Percentiles rank a stretch among this genome's conserved stretches.
These are phyloP conservation scores for Todus mexicanus DNA, from an alignment of 2,797 vertebrate species.

Conservation along the genomic window DNA sequence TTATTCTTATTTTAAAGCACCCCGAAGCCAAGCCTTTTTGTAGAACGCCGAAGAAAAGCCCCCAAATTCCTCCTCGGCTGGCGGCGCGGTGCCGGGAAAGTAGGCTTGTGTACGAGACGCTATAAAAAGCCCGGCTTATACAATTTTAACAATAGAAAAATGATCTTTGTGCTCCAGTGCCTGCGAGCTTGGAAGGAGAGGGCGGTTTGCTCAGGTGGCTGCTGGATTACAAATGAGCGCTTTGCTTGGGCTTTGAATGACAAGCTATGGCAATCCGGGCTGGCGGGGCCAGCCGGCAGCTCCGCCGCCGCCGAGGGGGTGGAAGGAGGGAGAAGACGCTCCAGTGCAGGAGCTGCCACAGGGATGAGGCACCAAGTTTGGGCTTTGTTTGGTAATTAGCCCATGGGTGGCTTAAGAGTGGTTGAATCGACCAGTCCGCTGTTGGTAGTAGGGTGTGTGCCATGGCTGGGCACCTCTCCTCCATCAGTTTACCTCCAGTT, in stretches of 20 bases:
- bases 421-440: slow-evolving; percentile 81
- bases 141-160: slow-evolving; percentile 77
- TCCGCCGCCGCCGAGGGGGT: not conserved
- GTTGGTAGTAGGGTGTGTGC: slow-evolving; percentile 73
- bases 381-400: slow-evolving; percentile 82
- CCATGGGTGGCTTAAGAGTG: slow-evolving; percentile 80
- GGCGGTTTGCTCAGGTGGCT: slow-evolving; percentile 77
- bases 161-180: slow-evolving; percentile 76
- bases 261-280: slow-evolving; percentile 80
- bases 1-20: slow-evolving; percentile 37
- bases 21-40: slow-evolving; percentile 58
- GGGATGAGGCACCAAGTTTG: slow-evolving; percentile 60
- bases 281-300: slow-evolving; percentile 71
- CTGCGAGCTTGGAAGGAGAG: slow-evolving; percentile 67
- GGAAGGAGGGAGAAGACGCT: not conserved
- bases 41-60: slow-evolving; percentile 36
- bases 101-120: slow-evolving; percentile 58
- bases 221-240: slow-evolving; percentile 77
- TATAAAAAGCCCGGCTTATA: slow-evolving; percentile 72
- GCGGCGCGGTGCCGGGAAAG: slow-evolving; percentile 5
- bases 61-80: slow-evolving; percentile 46
- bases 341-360: accelerated
- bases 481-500: not conserved
- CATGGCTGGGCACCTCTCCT: not conserved
- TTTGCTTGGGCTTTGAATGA: slow-evolving; percentile 86